phyloP scores from a whole-genome alignment of 2,888 invertebrate species.

The Lasius fuliginosus region DNA sequence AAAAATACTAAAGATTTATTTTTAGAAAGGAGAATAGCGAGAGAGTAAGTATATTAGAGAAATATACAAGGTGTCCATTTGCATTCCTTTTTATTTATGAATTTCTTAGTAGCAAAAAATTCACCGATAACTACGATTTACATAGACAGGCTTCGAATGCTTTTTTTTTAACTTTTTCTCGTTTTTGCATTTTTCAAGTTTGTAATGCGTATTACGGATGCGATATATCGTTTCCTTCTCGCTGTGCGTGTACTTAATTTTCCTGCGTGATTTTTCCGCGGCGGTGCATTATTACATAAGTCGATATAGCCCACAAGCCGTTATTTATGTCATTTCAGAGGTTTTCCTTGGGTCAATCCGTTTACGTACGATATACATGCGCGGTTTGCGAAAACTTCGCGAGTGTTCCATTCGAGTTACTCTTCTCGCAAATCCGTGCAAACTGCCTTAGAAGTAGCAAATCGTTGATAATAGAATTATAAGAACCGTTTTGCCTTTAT shows the following conservation, averaged over 20 bases:
- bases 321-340: conserved; percentile 85
- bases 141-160: not conserved
- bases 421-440: conserved; percentile 13
- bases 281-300: conserved; percentile 76
- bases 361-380: conserved; percentile 79
- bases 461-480: conserved; percentile 3
- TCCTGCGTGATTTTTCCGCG: conserved; percentile 45
- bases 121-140: not conserved
- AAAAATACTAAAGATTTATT: not conserved
- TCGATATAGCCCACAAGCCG: conserved; percentile 72
- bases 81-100: conserved; percentile 17
- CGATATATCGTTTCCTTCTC: conserved; percentile 4
- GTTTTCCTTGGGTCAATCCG: conserved; percentile 86
- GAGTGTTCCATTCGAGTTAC: conserved; percentile 11
- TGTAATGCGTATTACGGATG: not conserved
- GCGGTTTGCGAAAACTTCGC: conserved; percentile 27
- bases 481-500: not conserved
- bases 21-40: not conserved
- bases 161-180: conserved; percentile 37
- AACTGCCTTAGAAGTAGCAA: not conserved
- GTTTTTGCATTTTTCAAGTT: not conserved
- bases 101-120: conserved; percentile 23
- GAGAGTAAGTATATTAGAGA: not conserved
- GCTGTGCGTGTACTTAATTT: conserved; percentile 39
- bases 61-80: not conserved